phyloP scores from a whole-genome alignment of 2,113 vertebrate genomes.

The Orthonyx spaldingii region DNA sequence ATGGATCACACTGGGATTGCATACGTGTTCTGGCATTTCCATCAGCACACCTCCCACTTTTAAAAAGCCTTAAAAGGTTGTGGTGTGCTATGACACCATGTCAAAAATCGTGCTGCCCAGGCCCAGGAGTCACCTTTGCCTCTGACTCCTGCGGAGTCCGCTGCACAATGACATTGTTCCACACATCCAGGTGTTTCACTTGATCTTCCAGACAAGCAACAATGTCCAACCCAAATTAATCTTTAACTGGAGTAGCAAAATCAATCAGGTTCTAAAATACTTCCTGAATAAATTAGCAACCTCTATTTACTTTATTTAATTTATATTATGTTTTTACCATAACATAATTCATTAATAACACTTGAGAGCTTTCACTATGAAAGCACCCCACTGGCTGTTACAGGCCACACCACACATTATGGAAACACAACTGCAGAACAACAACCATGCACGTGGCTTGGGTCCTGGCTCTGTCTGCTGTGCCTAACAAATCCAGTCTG shows the following conservation, averaged over 20 bases:
- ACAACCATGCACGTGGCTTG: neutral
- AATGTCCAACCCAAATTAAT: neutral
- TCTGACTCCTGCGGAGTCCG: neutral
- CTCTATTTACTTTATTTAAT: neutral
- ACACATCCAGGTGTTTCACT: neutral
- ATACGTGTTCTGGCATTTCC: neutral
- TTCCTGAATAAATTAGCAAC: neutral
- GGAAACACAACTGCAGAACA: neutral
- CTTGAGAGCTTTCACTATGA: neutral
- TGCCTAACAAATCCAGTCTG: neutral
- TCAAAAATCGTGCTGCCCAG: neutral
- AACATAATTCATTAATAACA: neutral
- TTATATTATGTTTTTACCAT: neutral
- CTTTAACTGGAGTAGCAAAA: neutral
- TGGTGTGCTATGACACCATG: neutral
- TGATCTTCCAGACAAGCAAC: neutral
- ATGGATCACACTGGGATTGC: neutral
- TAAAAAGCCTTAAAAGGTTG: neutral
- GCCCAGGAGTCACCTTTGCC: neutral
- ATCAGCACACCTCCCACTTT: neutral
- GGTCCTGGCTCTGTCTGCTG: accelerated
- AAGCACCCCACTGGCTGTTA: neutral
- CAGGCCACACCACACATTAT: neutral
- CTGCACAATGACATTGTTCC: neutral
- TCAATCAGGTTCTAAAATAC: neutral